phyloP scores from a whole-genome alignment of 1,140 invertebrate species.

The Leptestheria dahalacensis region DNA sequence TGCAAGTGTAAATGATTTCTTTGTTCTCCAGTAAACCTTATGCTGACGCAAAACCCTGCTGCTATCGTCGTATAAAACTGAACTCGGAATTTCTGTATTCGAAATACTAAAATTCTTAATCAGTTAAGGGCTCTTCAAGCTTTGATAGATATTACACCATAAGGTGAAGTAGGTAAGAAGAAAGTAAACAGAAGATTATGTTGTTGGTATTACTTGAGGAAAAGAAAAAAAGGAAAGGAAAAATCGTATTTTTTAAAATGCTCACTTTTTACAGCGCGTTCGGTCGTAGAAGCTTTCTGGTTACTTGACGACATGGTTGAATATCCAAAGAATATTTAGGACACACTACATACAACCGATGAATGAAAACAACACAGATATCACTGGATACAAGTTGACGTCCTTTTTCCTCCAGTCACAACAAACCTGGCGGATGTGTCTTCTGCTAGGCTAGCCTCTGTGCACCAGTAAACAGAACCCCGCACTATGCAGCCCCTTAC shows the following conservation, averaged over 20 bases:
- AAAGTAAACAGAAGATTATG: too few species aligned
- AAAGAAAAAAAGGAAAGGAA: neutral
- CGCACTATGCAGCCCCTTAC: too few species aligned
- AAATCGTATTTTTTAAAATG: neutral
- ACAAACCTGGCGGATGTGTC: neutral
- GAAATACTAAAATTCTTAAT: too few species aligned
- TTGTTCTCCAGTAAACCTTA: too few species aligned
- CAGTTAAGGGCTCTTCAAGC: too few species aligned
- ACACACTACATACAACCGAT: constrained; percentile 15
- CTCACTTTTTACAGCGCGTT: constrained; percentile 52
- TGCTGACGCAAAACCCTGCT: too few species aligned
- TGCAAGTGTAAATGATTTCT: too few species aligned
- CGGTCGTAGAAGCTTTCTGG: constrained; percentile 51
- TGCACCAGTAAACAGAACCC: neutral
- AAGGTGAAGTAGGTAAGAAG: too few species aligned
- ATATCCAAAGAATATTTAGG: constrained; percentile 11
- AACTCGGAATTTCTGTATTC: too few species aligned
- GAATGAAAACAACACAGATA: constrained; percentile 5
- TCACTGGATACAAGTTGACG: constrained; percentile 12
- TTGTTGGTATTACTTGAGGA: too few species aligned
- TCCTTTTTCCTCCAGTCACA: neutral
- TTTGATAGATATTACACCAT: too few species aligned
- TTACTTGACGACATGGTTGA: constrained; percentile 37
- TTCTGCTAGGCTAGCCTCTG: neutral
- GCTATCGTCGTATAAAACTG: too few species aligned